These are phyloP conservation scores for Pseudeuparius sepicola DNA, from an alignment of 2,888 invertebrate genomes.

Conservation along the genomic window DNA sequence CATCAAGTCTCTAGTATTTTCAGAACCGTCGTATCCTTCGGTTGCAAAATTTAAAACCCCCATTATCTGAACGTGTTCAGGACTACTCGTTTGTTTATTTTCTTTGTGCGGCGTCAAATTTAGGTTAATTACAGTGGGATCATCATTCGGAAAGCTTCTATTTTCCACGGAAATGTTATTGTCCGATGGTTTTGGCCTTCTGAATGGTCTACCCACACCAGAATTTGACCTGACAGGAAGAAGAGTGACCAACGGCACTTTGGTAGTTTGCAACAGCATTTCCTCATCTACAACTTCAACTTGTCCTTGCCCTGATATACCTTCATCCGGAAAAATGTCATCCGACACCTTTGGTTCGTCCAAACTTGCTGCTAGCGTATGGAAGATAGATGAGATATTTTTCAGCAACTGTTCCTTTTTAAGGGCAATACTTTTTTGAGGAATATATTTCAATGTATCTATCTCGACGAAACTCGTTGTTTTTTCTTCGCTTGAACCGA, in stretches of 20 bases:
- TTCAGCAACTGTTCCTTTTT: slow-evolving; percentile 40
- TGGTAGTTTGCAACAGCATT: slow-evolving; percentile 32
- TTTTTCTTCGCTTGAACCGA: no score
- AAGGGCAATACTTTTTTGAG: slow-evolving; percentile 10
- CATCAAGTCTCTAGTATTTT: slow-evolving; percentile 22
- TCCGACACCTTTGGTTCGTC: slow-evolving; percentile 31
- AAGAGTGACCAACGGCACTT: slow-evolving; percentile 50
- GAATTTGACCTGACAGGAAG: slow-evolving; percentile 72
- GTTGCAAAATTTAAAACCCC: slow-evolving; percentile 33
- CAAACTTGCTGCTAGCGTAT: slow-evolving; percentile 48
- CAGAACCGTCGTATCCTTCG: slow-evolving; percentile 22
- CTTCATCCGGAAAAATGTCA: slow-evolving; percentile 17
- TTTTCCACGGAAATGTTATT: slow-evolving; percentile 26
- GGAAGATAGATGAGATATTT: slow-evolving; percentile 56
- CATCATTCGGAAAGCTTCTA: slow-evolving; percentile 1
- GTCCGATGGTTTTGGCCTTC: slow-evolving; percentile 50
- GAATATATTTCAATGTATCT: slow-evolving; percentile 29
- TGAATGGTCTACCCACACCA: slow-evolving; percentile 59
- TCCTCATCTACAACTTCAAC: slow-evolving; percentile 36
- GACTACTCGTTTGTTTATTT: slow-evolving; percentile 12
- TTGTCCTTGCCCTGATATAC: slow-evolving; percentile 33
- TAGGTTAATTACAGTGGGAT: slow-evolving; percentile 9
- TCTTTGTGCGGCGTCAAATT: slow-evolving; percentile 21
- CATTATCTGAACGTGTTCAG: slow-evolving; percentile 30
- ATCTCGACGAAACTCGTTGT: slow-evolving; percentile 29